These are phyloP conservation scores for Alfaro cultratus DNA, from an alignment of 2,797 vertebrate genomes.

Conservation along the genomic window DNA sequence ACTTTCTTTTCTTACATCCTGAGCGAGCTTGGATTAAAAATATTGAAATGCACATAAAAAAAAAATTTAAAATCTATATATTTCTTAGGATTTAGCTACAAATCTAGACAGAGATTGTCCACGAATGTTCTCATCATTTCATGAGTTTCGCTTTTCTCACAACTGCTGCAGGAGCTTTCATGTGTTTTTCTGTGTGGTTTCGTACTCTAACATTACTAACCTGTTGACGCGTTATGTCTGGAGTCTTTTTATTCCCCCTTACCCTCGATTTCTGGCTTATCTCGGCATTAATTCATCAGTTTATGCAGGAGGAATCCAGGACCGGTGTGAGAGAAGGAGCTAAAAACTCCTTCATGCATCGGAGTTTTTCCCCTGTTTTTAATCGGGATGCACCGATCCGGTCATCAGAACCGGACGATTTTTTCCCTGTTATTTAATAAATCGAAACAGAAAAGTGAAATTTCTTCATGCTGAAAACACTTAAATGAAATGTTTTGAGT, in stretches of 20 bases:
- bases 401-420: background rate
- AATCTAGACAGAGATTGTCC: conserved; percentile 70
- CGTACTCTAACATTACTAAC: conserved; percentile 77
- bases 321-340: conserved; percentile 6
- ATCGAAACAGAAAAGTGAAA: background rate
- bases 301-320: background rate
- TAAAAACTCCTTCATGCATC: background rate
- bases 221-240: conserved; percentile 53
- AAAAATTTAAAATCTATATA: background rate
- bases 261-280: conserved; percentile 67
- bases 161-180: conserved; percentile 67
- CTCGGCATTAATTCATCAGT: conserved; percentile 50
- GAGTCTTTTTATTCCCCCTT: conserved; percentile 35
- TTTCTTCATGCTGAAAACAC: background rate
- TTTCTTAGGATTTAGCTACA: conserved; percentile 44
- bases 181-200: conserved; percentile 71
- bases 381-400: conserved; percentile 2
- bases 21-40: conserved; percentile 61
- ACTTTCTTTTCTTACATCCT: conserved; percentile 62
- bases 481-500: background rate
- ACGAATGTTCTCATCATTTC: conserved; percentile 80
- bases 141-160: conserved; percentile 79
- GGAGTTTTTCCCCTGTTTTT: conserved; percentile 39
- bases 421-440: background rate
- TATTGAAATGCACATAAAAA: conserved; percentile 39